Evolutionary conservation across 2,797 vertebrate species (phyloP).

Genomic region (Percopsis omiscomaycus): DNA sequence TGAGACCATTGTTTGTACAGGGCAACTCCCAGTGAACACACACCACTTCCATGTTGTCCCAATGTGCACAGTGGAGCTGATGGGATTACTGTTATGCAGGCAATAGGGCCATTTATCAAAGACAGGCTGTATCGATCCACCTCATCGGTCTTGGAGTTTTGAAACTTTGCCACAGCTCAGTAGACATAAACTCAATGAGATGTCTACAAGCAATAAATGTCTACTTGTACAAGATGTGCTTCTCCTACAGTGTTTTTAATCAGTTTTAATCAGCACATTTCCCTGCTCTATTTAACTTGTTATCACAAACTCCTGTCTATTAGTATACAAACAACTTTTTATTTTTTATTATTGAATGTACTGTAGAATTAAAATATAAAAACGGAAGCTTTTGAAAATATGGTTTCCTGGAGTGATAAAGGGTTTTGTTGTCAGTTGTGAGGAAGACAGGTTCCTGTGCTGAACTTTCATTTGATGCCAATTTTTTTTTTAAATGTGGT

Average conservation of each 20-base stretch:
- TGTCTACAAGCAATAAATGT: slow-evolving; percentile 74
- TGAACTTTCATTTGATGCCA: slow-evolving; percentile 27
- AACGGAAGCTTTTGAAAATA: too few species aligned
- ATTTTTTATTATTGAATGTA: not conserved
- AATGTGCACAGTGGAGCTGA: slow-evolving; percentile 66
- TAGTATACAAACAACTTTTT: not conserved
- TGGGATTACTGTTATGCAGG: slow-evolving; percentile 76
- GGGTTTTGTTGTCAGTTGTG: slow-evolving; percentile 1
- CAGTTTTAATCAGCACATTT: slow-evolving; percentile 36
- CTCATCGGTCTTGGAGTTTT: slow-evolving; percentile 65
- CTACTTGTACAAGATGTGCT: slow-evolving; percentile 67
- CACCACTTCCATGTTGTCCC: slow-evolving; percentile 57
- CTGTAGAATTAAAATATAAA: too few species aligned
- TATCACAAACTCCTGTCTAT: slow-evolving; percentile 1
- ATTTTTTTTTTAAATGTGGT: slow-evolving; percentile 37
- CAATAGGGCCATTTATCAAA: slow-evolving; percentile 78
- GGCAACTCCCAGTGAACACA: slow-evolving; percentile 45
- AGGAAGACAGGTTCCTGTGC: slow-evolving; percentile 43
- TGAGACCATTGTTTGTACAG: slow-evolving; percentile 55
- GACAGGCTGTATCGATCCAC: slow-evolving; percentile 73
- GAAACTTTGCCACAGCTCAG: slow-evolving; percentile 61
- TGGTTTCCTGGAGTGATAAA: too few species aligned
- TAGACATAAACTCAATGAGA: slow-evolving; percentile 68
- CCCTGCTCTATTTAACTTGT: not conserved
- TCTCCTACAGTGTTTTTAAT: slow-evolving; percentile 64